Percentiles rank a stretch among this genome's conserved stretches.
Evolutionary conservation across 2,888 invertebrate species (phyloP).

Genomic region (Tenthredo notha): DNA sequence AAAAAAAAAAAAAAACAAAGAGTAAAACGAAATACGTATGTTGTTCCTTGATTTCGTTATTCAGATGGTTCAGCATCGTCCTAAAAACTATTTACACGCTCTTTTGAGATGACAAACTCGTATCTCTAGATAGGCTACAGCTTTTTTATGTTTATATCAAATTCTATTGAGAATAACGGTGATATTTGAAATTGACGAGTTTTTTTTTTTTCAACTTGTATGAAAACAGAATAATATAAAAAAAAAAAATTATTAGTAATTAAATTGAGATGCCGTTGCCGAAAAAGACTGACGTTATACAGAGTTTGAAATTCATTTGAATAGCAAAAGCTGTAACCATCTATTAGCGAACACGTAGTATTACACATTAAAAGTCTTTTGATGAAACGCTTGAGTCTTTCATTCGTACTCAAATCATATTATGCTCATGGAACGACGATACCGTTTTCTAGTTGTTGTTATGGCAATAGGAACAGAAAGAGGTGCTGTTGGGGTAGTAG

Average conservation of each 20-base stretch:
- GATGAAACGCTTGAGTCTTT: background rate
- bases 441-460: constrained; percentile 74
- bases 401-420: constrained; percentile 65
- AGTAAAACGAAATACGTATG: background rate
- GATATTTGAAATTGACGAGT: background rate
- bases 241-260: too few relatives aligned
- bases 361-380: background rate
- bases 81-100: constrained; percentile 21
- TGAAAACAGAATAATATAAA: too few relatives aligned
- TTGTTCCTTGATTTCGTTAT: background rate
- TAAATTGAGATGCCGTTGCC: too few relatives aligned
- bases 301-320: background rate
- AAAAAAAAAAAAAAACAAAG: background rate
- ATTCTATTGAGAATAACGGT: background rate
- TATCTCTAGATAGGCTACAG: background rate
- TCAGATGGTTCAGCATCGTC: background rate
- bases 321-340: background rate
- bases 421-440: constrained; percentile 77
- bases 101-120: background rate
- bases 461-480: constrained; percentile 71
- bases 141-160: background rate
- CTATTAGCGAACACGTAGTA: background rate
- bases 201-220: background rate
- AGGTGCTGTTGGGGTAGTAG: constrained; percentile 72
- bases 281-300: too few relatives aligned